Evolutionary conservation across 1,140 invertebrate species (phyloP), one percentile per base, ranked within the genome.

Genomic region (Stegodyphus dumicola): DNA sequence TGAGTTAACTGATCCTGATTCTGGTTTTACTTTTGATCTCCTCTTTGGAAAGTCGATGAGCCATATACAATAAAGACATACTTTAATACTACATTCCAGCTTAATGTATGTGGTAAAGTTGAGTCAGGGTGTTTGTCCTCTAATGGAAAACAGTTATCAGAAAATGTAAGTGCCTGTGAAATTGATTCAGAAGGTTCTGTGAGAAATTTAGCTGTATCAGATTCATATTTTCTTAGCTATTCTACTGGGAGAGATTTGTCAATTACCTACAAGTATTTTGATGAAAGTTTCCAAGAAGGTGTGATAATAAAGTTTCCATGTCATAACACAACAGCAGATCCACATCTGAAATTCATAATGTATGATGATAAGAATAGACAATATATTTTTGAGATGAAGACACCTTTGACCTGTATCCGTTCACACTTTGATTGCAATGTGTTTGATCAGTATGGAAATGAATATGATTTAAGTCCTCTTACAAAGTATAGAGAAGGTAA

Each of bases 361-460:
- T 80, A 53, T 70, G 80, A 18, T 18, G 51, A 33, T 52, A 49
- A 33, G 33, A 33, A 33, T 33, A 33, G 33, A 13, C 60, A 56
- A 10, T 90, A 89, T 85, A 71, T 89, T 6, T 91, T 91, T 86
- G 86, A 87, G 60, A 90, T 90, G 90, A 86, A 89, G 17, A 90
- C 90, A 11, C 85, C 87, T 56, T 69, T 89, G 48, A 89, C 90
- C 0, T 91, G 90, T 87, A 69, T 87, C 15, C 66, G 67, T 15
- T 33, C 33, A 33, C 49, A 70, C 13, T 56, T 79, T 79, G 80
- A 85, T 18, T 87, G 86, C 51, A 78, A 17, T 51, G 56, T 85
- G 17, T 33, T 64, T 48, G 80, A 84, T 69, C n/a, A 33, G 33
- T 15, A 49, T 17, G 86, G 86, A 17, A 84, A 84, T 75, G 75